Conservation (phyloP, 2,113 vertebrate species). For the Arizona elegans region DNA sequence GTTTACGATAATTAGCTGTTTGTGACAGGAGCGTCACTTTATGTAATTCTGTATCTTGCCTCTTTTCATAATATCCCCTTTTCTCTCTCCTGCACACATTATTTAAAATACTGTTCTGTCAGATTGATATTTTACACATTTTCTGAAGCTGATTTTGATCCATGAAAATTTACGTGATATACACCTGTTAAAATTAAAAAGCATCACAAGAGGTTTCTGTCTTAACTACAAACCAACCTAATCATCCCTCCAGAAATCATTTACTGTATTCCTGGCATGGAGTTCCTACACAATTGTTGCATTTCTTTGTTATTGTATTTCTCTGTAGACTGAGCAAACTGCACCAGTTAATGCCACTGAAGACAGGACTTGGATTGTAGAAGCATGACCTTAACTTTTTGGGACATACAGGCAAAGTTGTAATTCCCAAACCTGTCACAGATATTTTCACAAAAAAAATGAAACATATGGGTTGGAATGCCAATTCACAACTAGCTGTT, state of each 20-base stretch:
- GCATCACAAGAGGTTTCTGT: not conserved
- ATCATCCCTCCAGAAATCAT: not conserved
- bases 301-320: not conserved
- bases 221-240: not conserved
- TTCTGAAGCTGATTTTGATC: not conserved
- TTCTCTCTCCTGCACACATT: not conserved
- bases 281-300: not conserved
- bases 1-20: not conserved
- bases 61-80: not conserved
- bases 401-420: not conserved
- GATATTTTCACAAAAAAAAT: not conserved
- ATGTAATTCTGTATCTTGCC: not conserved
- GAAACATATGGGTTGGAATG: not conserved
- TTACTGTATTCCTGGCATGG: not conserved
- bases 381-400: not conserved
- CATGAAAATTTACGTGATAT: not conserved
- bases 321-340: not conserved
- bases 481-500: not conserved
- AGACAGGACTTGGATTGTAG: not conserved
- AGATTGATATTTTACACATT: not conserved
- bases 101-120: not conserved
- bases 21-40: not conserved
- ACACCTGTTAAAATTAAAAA: not conserved
- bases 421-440: not conserved
- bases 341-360: not conserved